phyloP scores from a whole-genome alignment of 2,888 invertebrate species.

The Drosophila meridionalis region DNA sequence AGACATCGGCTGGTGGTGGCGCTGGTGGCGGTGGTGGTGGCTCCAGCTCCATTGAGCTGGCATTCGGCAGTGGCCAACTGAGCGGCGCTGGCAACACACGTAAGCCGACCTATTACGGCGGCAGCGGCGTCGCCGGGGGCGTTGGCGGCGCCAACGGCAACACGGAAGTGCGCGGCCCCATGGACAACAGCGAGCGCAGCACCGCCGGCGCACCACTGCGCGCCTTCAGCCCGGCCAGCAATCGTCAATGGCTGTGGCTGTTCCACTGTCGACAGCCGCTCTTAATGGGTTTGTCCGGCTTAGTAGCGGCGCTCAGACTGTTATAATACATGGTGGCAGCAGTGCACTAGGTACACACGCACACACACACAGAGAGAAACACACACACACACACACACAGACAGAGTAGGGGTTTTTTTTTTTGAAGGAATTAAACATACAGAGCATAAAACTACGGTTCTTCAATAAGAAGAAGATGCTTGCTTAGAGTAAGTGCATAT shows the following conservation, averaged over 20 bases:
- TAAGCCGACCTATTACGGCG: conserved; percentile 82
- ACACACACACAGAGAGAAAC: conserved; percentile 3
- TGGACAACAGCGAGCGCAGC: conserved; percentile 83
- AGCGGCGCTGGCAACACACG: conserved; percentile 75
- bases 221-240: conserved; percentile 16
- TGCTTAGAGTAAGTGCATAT: conserved; percentile 29
- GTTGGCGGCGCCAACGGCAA: conserved; percentile 56
- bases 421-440: conserved; percentile 32
- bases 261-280: conserved; percentile 61
- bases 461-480: conserved; percentile 5
- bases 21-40: conserved; percentile 17
- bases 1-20: conserved; percentile 38
- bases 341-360: conserved; percentile 35
- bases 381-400: conserved; percentile 14
- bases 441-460: not conserved
- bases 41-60: conserved; percentile 44
- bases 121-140: conserved; percentile 48
- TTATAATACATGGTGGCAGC: conserved; percentile 78
- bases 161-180: conserved; percentile 77
- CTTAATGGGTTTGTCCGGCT: conserved; percentile 81
- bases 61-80: conserved; percentile 46
- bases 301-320: conserved; percentile 74
- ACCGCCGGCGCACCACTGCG: conserved; percentile 46
- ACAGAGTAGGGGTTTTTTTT: conserved; percentile 21
- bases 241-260: conserved; percentile 34